These are phyloP conservation scores for Pristionchus maxplancki DNA, from an alignment of 2,888 invertebrate genomes.

Conservation along the genomic window DNA sequence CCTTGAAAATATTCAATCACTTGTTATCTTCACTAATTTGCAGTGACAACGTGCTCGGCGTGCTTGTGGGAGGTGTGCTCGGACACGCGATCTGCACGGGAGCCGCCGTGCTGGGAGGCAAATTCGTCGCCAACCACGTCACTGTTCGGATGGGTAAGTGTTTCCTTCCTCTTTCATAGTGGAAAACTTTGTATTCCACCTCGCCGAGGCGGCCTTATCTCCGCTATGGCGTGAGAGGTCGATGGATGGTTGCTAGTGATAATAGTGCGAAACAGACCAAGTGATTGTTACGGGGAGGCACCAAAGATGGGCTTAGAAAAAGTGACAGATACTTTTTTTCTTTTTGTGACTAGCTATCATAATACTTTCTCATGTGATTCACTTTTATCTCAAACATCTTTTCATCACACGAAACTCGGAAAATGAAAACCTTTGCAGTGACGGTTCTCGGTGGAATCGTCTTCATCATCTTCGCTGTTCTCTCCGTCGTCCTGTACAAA, in stretches of 20 bases:
- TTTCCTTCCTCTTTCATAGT: not conserved
- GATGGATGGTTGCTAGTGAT: not conserved
- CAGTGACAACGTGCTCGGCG: conserved; percentile 18
- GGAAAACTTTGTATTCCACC: not conserved
- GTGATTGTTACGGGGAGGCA: not conserved
- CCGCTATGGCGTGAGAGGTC: not conserved
- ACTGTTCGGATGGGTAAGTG: not conserved
- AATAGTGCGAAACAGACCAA: not conserved
- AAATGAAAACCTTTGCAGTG: not conserved
- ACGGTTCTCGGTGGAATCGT: not conserved
- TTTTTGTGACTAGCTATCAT: too few species aligned
- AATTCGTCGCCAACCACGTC: not conserved
- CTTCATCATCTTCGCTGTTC: conserved; percentile 7
- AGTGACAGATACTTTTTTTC: too few species aligned
- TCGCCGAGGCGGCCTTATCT: not conserved
- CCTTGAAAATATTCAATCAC: too few species aligned
- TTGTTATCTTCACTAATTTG: too few species aligned
- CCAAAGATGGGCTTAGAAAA: too few species aligned
- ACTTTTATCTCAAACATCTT: too few species aligned
- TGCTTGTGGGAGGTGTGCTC: not conserved
- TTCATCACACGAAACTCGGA: not conserved
- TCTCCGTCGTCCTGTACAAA: not conserved
- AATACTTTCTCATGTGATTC: too few species aligned
- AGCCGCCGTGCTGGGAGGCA: not conserved
- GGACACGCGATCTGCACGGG: conserved; percentile 1